Conservation (phyloP, 2,113 vertebrate species). For the Mesembrinibis cayennensis region DNA sequence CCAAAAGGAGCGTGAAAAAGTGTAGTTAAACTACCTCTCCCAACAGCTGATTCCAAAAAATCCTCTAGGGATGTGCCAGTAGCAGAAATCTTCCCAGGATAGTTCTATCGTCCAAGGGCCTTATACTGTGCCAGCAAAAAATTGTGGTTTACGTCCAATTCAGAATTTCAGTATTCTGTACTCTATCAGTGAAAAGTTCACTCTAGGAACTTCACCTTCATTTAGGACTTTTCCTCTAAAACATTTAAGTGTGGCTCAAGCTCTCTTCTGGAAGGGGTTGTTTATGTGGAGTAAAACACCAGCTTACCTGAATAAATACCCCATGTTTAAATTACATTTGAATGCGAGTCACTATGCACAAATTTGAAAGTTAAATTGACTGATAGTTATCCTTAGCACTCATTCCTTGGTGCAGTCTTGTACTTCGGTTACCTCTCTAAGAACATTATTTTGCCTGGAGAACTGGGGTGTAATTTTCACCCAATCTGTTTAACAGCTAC, state of each 20-base stretch:
- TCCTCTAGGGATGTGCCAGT: background rate
- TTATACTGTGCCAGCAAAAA: background rate
- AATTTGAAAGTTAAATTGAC: background rate
- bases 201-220: background rate
- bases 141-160: background rate
- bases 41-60: background rate
- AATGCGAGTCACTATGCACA: background rate
- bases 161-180: background rate
- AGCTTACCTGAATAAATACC: background rate
- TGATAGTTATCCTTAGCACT: background rate
- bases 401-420: background rate
- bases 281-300: background rate
- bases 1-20: background rate
- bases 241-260: background rate
- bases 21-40: background rate
- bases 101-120: background rate
- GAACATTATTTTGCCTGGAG: background rate
- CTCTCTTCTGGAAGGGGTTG: accelerated
- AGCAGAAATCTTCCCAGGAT: background rate
- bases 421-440: background rate
- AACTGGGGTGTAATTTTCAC: background rate
- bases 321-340: background rate
- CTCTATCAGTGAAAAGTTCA: background rate
- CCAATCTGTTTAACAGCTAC: background rate
- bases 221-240: background rate